Evolutionary conservation across 2,888 invertebrate genomes (phyloP).

Genomic region (Macrophya annulata): DNA sequence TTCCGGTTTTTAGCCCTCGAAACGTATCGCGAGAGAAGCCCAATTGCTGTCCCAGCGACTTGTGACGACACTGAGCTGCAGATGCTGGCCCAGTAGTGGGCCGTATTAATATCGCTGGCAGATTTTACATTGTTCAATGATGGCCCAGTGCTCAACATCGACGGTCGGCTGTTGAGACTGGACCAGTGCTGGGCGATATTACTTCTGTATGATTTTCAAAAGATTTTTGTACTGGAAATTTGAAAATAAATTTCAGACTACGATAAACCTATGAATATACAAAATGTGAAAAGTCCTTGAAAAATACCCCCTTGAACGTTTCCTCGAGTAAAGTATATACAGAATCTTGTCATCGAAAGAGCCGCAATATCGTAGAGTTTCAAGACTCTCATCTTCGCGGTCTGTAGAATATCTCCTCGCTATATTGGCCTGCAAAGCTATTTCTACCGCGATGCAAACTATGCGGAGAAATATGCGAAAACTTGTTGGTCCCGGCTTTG

Average conservation of each 20-base stretch:
- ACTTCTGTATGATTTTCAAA: neutral
- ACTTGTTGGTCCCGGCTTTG: neutral
- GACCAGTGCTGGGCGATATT: too few relatives aligned
- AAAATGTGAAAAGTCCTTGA: neutral
- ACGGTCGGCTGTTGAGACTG: too few relatives aligned
- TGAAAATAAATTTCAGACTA: neutral
- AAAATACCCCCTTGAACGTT: neutral
- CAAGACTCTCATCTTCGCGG: neutral
- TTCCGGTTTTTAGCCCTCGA: too few relatives aligned
- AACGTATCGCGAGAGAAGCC: too few relatives aligned
- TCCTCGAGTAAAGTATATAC: neutral
- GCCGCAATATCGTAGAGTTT: neutral
- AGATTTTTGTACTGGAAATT: neutral
- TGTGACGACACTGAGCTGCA: too few relatives aligned
- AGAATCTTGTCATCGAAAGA: neutral
- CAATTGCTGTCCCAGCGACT: too few relatives aligned
- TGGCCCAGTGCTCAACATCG: too few relatives aligned
- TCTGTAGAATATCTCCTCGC: neutral
- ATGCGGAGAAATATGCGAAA: constrained; percentile 56
- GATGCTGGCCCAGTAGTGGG: too few relatives aligned
- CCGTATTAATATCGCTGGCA: too few relatives aligned
- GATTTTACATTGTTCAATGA: too few relatives aligned
- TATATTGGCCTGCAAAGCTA: constrained; percentile 59
- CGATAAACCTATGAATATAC: neutral
- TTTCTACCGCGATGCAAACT: constrained; percentile 66